phyloP scores from a whole-genome alignment of 2,888 invertebrate genomes.

The Dynastes grantii region DNA sequence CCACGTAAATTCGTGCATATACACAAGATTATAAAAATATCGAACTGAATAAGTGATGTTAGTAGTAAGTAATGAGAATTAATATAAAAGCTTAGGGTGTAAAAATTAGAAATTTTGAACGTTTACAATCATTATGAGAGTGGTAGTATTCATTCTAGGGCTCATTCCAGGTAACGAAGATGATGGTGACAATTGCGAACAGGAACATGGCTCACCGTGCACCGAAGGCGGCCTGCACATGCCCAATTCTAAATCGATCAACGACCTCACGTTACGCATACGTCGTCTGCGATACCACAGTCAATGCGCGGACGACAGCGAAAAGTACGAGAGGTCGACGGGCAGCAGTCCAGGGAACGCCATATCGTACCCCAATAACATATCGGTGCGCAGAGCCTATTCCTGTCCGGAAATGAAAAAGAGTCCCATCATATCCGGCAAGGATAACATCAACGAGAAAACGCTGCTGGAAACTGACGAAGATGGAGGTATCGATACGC shows the following conservation, averaged over 20 bases:
- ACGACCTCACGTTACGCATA: constrained; percentile 74
- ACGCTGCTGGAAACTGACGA: constrained; percentile 69
- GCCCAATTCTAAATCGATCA: constrained; percentile 74
- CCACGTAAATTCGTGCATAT: no score
- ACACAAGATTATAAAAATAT: no score
- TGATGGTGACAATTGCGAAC: constrained; percentile 69
- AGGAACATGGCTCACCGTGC: constrained; percentile 73
- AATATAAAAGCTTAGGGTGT: no score
- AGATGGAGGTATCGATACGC: constrained; percentile 56
- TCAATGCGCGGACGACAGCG: constrained; percentile 74
- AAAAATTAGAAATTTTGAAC: no score
- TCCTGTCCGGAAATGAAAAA: constrained; percentile 79
- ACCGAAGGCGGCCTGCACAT: constrained; percentile 76
- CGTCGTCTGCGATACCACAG: constrained; percentile 77
- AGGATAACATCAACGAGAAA: constrained; percentile 62
- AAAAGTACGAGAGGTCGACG: constrained; percentile 64
- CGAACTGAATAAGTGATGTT: no score
- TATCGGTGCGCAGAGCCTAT: constrained; percentile 75
- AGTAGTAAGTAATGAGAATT: no score
- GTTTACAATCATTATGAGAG: no score
- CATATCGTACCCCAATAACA: constrained; percentile 55
- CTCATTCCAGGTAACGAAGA: constrained; percentile 52
- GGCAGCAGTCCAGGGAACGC: constrained; percentile 69
- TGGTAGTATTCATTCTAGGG: no score
- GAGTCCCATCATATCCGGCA: constrained; percentile 60